phyloP scores from a whole-genome alignment of 1,140 invertebrate genomes.

The Tribolium castaneum region DNA sequence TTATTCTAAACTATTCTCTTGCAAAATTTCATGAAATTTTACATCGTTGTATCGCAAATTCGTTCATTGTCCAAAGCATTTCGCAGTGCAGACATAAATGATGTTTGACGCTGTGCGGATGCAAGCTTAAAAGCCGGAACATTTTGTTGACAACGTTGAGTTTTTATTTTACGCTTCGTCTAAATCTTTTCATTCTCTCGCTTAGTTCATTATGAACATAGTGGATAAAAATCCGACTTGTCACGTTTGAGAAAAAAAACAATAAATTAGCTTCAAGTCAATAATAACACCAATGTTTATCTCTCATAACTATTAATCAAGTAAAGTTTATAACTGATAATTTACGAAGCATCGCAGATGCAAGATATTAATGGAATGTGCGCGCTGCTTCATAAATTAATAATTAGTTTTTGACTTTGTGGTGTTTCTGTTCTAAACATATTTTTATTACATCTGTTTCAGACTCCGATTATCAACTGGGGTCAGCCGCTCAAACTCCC shows the following conservation, averaged over 20 bases:
- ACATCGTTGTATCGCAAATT: neutral
- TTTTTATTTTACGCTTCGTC: neutral
- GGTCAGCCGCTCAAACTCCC: conserved; percentile 70
- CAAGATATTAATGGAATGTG: neutral
- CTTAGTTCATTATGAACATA: neutral
- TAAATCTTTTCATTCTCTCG: neutral
- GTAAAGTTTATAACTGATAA: neutral
- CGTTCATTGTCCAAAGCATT: neutral
- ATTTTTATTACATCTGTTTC: conserved; percentile 52
- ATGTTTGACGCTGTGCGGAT: neutral
- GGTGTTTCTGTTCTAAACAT: conserved; percentile 12
- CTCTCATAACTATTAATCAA: neutral
- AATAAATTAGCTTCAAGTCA: neutral
- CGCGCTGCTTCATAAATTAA: neutral
- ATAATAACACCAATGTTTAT: neutral
- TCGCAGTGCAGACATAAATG: neutral
- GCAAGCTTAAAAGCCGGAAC: neutral
- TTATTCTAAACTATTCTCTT: neutral
- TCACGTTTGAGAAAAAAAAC: too few relatives aligned
- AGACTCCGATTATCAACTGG: conserved; percentile 76
- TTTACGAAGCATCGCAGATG: neutral
- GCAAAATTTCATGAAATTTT: neutral
- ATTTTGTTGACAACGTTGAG: neutral
- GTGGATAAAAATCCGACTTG: neutral
- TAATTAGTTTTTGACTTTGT: neutral